phyloP scores from a whole-genome alignment of 2,888 invertebrate species.

The Dryocosmus kuriphilus region DNA sequence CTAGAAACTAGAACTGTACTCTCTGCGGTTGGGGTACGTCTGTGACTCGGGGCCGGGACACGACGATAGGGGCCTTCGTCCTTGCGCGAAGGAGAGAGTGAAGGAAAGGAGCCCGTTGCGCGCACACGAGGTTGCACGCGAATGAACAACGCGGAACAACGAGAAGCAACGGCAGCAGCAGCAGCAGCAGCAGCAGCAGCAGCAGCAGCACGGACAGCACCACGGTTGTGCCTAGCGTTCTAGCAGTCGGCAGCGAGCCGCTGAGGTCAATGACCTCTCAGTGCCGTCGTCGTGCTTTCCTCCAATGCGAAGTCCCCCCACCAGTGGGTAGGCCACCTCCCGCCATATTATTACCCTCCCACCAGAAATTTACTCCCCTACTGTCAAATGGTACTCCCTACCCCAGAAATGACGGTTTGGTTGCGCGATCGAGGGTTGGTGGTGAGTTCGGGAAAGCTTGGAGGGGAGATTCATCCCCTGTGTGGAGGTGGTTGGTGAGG shows the following conservation, averaged over 20 bases:
- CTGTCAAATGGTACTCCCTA: slow-evolving; percentile 38
- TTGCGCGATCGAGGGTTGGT: slow-evolving; percentile 49
- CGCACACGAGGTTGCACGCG: slow-evolving; percentile 42
- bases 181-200: slow-evolving; percentile 58
- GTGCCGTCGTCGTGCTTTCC: slow-evolving; percentile 74
- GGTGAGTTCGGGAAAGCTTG: slow-evolving; percentile 42
- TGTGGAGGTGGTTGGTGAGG: slow-evolving; percentile 44
- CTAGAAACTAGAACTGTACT: slow-evolving; percentile 8
- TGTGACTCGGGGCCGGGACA: neutral
- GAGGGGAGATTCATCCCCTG: slow-evolving; percentile 44
- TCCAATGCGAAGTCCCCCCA: slow-evolving; percentile 60
- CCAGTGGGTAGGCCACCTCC: slow-evolving; percentile 49
- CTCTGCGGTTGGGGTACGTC: neutral
- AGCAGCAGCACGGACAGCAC: slow-evolving; percentile 64
- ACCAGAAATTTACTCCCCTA: slow-evolving; percentile 45
- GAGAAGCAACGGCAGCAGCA: slow-evolving; percentile 44
- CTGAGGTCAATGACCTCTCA: slow-evolving; percentile 76
- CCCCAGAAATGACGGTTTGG: slow-evolving; percentile 46
- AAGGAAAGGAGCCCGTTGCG: slow-evolving; percentile 39
- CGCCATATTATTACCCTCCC: slow-evolving; percentile 44
- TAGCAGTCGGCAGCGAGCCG: slow-evolving; percentile 77
- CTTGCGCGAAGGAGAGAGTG: slow-evolving; percentile 39
- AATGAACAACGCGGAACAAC: slow-evolving; percentile 44
- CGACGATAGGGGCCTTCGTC: slow-evolving; percentile 27
- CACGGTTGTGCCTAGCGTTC: slow-evolving; percentile 72